Evolutionary conservation across 2,888 invertebrate genomes (phyloP).

Genomic region (Malthinus seriepunctatus): DNA sequence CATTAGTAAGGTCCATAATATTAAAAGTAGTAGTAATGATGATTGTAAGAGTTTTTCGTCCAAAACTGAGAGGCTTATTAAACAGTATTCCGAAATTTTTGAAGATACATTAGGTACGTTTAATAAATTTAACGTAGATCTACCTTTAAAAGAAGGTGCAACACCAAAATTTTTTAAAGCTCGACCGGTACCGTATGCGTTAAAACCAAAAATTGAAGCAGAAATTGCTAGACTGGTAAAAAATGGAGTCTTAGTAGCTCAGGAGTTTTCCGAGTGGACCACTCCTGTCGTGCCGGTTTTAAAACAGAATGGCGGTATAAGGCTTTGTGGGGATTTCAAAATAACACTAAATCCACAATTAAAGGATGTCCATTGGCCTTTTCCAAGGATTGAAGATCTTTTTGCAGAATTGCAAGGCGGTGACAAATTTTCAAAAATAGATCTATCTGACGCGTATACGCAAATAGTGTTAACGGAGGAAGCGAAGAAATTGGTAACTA

Average conservation of each 20-base stretch:
- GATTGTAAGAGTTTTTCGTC: no score
- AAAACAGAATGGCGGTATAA: not conserved
- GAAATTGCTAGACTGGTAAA: not conserved
- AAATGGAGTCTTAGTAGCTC: not conserved
- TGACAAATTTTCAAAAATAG: conserved; percentile 21
- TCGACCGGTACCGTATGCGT: not conserved
- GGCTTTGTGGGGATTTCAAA: conserved; percentile 1
- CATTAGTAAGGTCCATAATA: no score
- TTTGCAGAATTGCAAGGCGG: not conserved
- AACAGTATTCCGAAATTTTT: no score
- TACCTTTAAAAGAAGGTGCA: not conserved
- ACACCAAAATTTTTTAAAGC: not conserved
- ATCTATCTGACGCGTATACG: conserved; percentile 29
- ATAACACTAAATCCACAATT: not conserved
- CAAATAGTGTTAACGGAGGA: no score
- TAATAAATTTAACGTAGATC: not conserved
- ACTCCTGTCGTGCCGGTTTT: conserved; percentile 7
- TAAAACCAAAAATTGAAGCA: not conserved
- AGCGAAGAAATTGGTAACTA: conserved; percentile 1
- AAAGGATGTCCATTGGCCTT: not conserved
- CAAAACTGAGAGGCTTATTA: no score
- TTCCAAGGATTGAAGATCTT: not conserved
- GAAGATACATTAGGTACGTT: not conserved
- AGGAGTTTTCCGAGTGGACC: not conserved
- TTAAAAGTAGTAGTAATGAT: no score